Percentiles rank a stretch among this genome's conserved stretches.
phyloP scores from a whole-genome alignment of 2,113 vertebrate genomes.

The Eubucco bourcierii region DNA sequence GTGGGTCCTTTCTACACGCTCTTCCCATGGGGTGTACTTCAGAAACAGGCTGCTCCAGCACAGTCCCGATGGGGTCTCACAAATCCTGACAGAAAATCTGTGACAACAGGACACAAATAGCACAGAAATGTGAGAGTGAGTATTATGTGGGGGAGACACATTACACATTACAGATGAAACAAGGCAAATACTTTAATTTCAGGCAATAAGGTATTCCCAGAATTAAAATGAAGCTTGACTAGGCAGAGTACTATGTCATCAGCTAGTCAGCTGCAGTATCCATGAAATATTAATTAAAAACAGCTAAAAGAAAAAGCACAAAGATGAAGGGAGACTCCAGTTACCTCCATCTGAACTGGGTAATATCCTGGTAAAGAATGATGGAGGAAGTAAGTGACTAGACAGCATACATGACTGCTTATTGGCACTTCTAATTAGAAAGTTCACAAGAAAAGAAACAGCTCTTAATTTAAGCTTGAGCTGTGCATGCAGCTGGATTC shows the following conservation, averaged over 20 bases:
- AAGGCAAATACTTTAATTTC: background rate
- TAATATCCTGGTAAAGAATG: background rate
- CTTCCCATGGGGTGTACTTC: too few species aligned
- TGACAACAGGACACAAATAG: background rate
- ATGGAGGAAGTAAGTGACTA: background rate
- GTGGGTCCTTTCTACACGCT: too few species aligned
- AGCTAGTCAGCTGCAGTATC: background rate
- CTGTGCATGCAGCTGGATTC: background rate
- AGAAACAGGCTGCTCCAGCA: too few species aligned
- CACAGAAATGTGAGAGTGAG: background rate
- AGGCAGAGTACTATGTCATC: background rate
- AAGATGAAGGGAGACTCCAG: background rate
- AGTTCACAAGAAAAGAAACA: background rate
- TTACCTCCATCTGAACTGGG: background rate
- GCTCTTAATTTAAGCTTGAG: background rate
- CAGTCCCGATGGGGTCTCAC: too few species aligned
- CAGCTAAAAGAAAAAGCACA: background rate
- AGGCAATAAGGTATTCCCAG: background rate
- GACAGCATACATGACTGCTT: background rate
- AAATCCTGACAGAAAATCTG: background rate
- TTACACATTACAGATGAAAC: background rate
- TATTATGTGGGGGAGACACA: background rate
- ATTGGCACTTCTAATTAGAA: background rate
- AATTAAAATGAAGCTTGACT: background rate
- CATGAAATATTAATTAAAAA: background rate